A percentile compares a stretch with the other conserved stretches of the same genome.
phyloP scores from a whole-genome alignment of 2,888 invertebrate genomes.

The Luperina testacea region DNA sequence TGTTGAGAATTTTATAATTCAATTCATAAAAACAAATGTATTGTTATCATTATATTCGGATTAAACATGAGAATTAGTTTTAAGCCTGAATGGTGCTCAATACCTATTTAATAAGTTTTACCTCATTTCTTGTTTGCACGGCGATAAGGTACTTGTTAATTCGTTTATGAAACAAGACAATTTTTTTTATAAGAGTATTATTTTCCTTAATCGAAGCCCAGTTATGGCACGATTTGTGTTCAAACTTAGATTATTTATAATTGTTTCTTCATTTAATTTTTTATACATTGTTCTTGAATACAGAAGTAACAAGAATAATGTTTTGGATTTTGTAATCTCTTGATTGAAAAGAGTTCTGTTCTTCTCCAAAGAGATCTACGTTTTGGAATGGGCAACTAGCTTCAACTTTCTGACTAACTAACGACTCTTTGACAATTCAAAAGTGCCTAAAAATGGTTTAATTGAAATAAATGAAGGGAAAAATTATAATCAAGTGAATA shows the following conservation, averaged over 20 bases:
- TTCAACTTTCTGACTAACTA: no score
- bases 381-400: not conserved
- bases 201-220: conserved; percentile 20
- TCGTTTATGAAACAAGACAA: conserved; percentile 23
- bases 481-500: not conserved
- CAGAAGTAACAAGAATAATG: no score
- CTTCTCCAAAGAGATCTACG: not conserved
- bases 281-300: no score
- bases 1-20: not conserved
- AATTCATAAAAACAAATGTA: not conserved
- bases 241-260: not conserved
- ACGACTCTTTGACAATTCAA: not conserved
- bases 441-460: no score
- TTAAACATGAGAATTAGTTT: conserved; percentile 10
- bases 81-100: conserved; percentile 1
- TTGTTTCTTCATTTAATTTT: no score
- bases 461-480: not conserved
- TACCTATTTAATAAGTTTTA: conserved; percentile 21
- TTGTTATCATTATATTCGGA: conserved; percentile 23
- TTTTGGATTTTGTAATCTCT: no score
- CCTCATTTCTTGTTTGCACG: conserved; percentile 21
- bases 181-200: not conserved
- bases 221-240: conserved; percentile 1
- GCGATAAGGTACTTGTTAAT: conserved; percentile 26
- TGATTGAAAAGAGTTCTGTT: no score